Conservation (phyloP, 2,888 invertebrate genomes). For the Lasioglossum morio region DNA sequence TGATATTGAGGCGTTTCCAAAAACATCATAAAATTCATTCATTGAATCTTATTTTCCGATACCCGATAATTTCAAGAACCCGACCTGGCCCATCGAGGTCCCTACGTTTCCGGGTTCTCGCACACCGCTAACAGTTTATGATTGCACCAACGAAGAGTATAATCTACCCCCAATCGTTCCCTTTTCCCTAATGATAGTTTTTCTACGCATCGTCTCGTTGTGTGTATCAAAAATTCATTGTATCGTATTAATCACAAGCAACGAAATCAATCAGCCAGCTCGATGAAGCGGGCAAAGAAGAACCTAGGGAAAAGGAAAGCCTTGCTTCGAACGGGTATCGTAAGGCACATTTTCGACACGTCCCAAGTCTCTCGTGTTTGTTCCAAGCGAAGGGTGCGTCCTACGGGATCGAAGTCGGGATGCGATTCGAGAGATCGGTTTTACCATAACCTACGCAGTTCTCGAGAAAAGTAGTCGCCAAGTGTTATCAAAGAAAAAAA, state of each 20-base stretch:
- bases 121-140: constrained; percentile 23
- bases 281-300: background rate
- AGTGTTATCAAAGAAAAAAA: background rate
- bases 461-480: constrained; percentile 64
- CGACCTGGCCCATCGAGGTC: too few relatives aligned
- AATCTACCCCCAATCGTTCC: constrained; percentile 19
- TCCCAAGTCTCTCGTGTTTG: constrained; percentile 62
- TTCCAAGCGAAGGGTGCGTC: constrained; percentile 45
- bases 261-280: background rate
- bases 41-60: too few relatives aligned
- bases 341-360: constrained; percentile 79
- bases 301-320: constrained; percentile 35
- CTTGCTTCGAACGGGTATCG: constrained; percentile 71
- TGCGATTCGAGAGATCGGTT: constrained; percentile 62
- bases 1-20: too few relatives aligned
- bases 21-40: too few relatives aligned
- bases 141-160: constrained; percentile 65
- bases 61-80: too few relatives aligned
- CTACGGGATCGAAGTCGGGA: constrained; percentile 63
- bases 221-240: constrained; percentile 34
- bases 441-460: constrained; percentile 46
- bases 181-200: constrained; percentile 21
- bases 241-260: constrained; percentile 21
- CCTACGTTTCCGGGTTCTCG: too few relatives aligned
- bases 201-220: constrained; percentile 28